Evolutionary conservation across 35 echinoderm and acorn worm genomes (phyloP).

Genomic region (Apostichopus parvimensis): DNA sequence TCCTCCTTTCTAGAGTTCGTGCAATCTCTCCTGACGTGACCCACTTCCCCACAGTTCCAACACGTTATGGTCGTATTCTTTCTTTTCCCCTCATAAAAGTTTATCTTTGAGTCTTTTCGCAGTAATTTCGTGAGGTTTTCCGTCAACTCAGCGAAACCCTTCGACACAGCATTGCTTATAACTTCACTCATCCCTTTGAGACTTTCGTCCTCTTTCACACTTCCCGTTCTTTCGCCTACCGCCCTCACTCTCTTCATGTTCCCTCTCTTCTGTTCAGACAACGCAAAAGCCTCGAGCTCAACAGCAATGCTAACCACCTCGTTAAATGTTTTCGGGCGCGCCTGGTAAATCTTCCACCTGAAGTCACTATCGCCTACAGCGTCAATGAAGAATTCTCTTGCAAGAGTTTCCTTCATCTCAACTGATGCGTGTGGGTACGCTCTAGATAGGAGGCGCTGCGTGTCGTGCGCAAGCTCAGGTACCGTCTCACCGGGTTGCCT

Average conservation of each 20-base stretch:
- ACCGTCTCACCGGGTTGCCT: neutral
- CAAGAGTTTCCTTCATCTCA: neutral
- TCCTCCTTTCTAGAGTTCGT: no score
- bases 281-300: neutral
- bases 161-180: neutral
- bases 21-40: no score
- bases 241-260: neutral
- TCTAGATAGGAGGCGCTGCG: neutral
- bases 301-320: neutral
- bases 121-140: slow-evolving; percentile 1
- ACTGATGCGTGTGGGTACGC: neutral
- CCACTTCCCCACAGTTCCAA: slow-evolving; percentile 21
- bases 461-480: slow-evolving; percentile 6
- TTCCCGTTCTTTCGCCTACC: no score
- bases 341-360: no score
- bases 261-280: neutral
- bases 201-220: no score
- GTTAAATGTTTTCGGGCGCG: no score
- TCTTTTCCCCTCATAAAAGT: neutral
- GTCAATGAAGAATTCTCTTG: neutral
- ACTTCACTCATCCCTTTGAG: neutral
- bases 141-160: slow-evolving; percentile 5
- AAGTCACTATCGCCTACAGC: no score
- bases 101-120: neutral
- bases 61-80: neutral